phyloP scores from a whole-genome alignment of 2,113 vertebrate species.

The Phylloscopus whistleri region DNA sequence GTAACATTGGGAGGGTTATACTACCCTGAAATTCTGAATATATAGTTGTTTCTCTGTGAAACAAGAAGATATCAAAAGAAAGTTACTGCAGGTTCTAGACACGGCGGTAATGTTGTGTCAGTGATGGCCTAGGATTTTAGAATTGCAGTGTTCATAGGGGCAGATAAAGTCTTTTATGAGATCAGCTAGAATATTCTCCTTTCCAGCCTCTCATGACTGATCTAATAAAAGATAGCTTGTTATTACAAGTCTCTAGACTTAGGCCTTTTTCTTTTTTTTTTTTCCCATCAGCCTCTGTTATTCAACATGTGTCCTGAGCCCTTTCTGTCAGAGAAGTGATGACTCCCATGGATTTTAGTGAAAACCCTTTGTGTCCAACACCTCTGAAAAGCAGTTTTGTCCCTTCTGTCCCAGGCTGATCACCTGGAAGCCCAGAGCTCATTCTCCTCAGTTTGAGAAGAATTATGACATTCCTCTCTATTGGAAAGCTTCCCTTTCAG shows the following conservation, averaged over 20 bases:
- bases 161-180: not conserved
- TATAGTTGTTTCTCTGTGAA: not conserved
- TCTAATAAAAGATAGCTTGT: not conserved
- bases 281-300: not conserved
- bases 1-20: not conserved
- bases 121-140: not conserved
- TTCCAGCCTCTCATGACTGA: not conserved
- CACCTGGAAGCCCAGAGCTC: not conserved
- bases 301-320: not conserved
- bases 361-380: not conserved
- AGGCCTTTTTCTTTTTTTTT: not conserved
- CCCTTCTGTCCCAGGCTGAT: not conserved
- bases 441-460: not conserved
- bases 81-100: not conserved
- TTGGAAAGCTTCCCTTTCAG: not conserved
- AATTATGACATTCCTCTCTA: not conserved
- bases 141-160: not conserved
- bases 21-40: not conserved
- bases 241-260: not conserved
- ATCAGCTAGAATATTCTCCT: not conserved
- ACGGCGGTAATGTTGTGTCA: not conserved
- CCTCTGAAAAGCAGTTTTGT: not conserved
- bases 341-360: not conserved
- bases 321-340: not conserved
- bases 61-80: not conserved